These are phyloP conservation scores for Hydrozoanthus tunicans DNA, from an alignment of 64 coral and sea anemone species.

Conservation along the genomic window DNA sequence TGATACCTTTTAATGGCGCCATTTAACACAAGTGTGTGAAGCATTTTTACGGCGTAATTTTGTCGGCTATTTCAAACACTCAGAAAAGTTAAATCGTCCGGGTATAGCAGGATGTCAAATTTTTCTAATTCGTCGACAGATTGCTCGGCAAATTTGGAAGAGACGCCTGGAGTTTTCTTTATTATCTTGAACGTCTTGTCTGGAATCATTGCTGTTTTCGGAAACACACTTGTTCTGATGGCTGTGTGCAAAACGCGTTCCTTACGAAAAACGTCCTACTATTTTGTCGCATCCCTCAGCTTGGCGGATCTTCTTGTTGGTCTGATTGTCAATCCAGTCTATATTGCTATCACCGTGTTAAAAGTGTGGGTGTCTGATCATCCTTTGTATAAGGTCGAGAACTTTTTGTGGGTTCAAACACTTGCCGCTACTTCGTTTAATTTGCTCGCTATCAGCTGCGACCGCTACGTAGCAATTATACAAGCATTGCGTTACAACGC, in stretches of 20 bases:
- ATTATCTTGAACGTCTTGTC: slow-evolving; percentile 33
- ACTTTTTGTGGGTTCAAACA: slow-evolving; percentile 37
- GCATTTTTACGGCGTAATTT: too few species aligned
- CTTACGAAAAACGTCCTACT: slow-evolving; percentile 23
- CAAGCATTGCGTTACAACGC: not conserved
- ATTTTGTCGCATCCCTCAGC: slow-evolving; percentile 24
- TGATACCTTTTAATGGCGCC: too few species aligned
- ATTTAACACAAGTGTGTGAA: too few species aligned
- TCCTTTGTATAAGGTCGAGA: slow-evolving; percentile 3
- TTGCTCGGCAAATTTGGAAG: slow-evolving; percentile 49
- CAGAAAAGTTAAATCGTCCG: too few species aligned
- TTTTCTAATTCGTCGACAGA: not conserved
- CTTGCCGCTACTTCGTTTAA: slow-evolving; percentile 25
- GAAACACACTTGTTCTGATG: slow-evolving; percentile 38
- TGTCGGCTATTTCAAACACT: too few species aligned
- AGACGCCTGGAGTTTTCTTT: slow-evolving; percentile 23
- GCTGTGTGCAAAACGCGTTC: slow-evolving; percentile 25
- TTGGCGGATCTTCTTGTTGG: slow-evolving; percentile 33
- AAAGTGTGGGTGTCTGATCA: slow-evolving; percentile 20
- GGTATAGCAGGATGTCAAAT: slow-evolving; percentile 11
- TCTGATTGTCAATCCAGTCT: slow-evolving; percentile 31
- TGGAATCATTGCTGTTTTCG: slow-evolving; percentile 8
- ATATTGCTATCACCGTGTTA: not conserved
- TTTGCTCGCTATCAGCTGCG: not conserved
- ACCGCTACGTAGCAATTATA: not conserved